Conservation (phyloP, 1,140 invertebrate species). For the Drosophila equinoxialis region DNA sequence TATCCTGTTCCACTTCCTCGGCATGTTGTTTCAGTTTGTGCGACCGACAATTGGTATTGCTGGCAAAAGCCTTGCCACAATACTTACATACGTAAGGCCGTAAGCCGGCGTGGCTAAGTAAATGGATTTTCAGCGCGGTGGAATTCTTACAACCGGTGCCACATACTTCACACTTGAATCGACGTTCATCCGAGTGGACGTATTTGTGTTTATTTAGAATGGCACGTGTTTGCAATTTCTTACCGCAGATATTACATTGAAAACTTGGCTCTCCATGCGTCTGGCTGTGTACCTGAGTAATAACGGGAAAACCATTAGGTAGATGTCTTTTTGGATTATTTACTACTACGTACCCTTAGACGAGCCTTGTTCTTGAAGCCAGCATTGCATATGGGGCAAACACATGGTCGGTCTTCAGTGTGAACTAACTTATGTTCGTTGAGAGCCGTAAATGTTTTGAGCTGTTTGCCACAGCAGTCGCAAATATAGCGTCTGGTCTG, state of each 20-base stretch:
- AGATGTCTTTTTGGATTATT: too few species aligned
- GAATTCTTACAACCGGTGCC: constrained; percentile 66
- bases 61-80: constrained; percentile 83
- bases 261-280: constrained; percentile 82
- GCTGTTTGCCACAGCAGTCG: constrained; percentile 83
- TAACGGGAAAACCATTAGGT: neutral
- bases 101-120: constrained; percentile 83
- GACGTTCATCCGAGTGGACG: constrained; percentile 83
- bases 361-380: constrained; percentile 57
- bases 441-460: constrained; percentile 83
- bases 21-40: constrained; percentile 84
- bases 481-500: constrained; percentile 83
- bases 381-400: constrained; percentile 47
- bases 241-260: constrained; percentile 83
- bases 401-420: constrained; percentile 65
- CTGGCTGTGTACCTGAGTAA: constrained; percentile 62
- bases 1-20: constrained; percentile 37
- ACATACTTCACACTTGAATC: constrained; percentile 82
- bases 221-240: constrained; percentile 83
- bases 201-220: constrained; percentile 83
- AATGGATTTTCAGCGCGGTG: constrained; percentile 83
- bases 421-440: constrained; percentile 84
- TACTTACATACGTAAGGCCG: constrained; percentile 83
- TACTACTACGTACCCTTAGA: constrained; percentile 34
- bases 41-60: constrained; percentile 83